phyloP scores from a whole-genome alignment of 2,888 invertebrate species.

The Venustoraphidia nigricollis region DNA sequence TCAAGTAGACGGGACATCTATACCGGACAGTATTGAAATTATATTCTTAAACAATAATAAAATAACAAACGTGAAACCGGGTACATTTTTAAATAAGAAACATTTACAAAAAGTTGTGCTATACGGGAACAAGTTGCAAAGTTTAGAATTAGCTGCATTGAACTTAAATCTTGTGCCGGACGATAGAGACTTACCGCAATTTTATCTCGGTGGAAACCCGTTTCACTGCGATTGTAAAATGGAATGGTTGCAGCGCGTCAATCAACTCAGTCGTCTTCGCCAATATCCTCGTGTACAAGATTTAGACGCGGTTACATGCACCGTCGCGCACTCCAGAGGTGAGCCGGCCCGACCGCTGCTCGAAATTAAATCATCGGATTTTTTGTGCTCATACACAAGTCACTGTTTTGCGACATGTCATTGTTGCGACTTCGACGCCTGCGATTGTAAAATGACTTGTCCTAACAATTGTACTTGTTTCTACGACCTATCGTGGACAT shows the following conservation, averaged over 20 bases:
- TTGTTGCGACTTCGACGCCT: slow-evolving; percentile 82
- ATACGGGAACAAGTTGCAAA: slow-evolving; percentile 56
- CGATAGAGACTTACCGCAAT: slow-evolving; percentile 56
- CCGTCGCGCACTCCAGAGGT: slow-evolving; percentile 48
- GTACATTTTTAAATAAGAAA: slow-evolving; percentile 53
- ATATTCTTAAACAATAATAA: slow-evolving; percentile 59
- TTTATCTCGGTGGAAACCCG: slow-evolving; percentile 69
- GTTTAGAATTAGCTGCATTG: slow-evolving; percentile 55
- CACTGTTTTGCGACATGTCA: slow-evolving; percentile 77
- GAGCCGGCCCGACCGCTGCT: slow-evolving; percentile 48
- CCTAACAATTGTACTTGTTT: slow-evolving; percentile 75
- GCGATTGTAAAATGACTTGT: slow-evolving; percentile 85
- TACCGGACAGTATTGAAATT: slow-evolving; percentile 59
- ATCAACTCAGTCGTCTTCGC: slow-evolving; percentile 53
- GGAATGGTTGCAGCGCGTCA: slow-evolving; percentile 73
- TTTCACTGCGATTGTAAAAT: slow-evolving; percentile 74
- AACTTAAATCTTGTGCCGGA: slow-evolving; percentile 47
- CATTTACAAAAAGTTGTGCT: slow-evolving; percentile 62
- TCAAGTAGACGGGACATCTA: slow-evolving; percentile 48
- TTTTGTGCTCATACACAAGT: slow-evolving; percentile 65
- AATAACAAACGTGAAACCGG: slow-evolving; percentile 51
- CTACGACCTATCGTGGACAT: slow-evolving; percentile 74
- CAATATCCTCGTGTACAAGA: slow-evolving; percentile 69
- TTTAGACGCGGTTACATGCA: slow-evolving; percentile 62
- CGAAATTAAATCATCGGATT: slow-evolving; percentile 56